phyloP scores from a whole-genome alignment of 1,140 invertebrate genomes.

The Phthorimaea operculella region DNA sequence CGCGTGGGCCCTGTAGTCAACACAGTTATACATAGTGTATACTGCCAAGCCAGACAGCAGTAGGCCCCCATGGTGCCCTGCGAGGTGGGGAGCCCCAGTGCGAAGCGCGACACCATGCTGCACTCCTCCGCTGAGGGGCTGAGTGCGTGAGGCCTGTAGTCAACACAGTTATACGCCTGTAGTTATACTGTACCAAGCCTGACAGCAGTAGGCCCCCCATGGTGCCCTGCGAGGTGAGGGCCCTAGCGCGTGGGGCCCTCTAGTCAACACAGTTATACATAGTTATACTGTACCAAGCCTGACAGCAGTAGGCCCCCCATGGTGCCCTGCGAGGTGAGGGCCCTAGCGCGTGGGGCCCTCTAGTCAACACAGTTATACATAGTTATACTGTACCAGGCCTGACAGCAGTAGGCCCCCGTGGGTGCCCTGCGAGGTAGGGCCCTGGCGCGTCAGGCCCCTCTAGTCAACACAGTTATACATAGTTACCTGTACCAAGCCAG shows the following conservation, averaged over 20 bases:
- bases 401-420: conserved; percentile 85
- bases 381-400: conserved; percentile 84
- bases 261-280: too few species aligned
- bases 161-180: too few species aligned
- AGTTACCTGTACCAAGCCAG: too few species aligned
- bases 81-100: conserved; percentile 81
- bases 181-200: neutral
- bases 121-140: conserved; percentile 75
- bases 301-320: conserved; percentile 85
- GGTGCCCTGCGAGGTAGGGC: conserved; percentile 79
- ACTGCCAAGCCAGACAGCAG: conserved; percentile 87
- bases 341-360: too few species aligned
- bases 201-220: neutral
- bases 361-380: too few species aligned
- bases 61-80: conserved; percentile 88
- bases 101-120: conserved; percentile 79
- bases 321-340: conserved; percentile 83
- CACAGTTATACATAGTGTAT: too few species aligned
- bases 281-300: conserved; percentile 77
- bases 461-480: too few species aligned
- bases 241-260: too few species aligned
- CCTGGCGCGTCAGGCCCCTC: conserved; percentile 18
- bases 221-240: too few species aligned
- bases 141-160: conserved; percentile 8
- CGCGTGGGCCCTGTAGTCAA: too few species aligned